Evolutionary conservation across 1,140 invertebrate genomes (phyloP).

Genomic region (Sycobia sp.): DNA sequence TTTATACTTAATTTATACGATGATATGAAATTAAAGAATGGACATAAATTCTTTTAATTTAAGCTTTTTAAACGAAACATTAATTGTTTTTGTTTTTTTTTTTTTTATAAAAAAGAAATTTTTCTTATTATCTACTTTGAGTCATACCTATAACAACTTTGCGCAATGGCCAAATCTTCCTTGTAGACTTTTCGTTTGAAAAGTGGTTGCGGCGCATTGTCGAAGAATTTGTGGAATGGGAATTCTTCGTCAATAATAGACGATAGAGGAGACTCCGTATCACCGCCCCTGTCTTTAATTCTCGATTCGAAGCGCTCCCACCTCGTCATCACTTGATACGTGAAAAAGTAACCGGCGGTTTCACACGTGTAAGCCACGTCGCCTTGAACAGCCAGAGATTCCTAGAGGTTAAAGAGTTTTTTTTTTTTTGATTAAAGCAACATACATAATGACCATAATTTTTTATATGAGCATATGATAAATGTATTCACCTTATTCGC

Average conservation of each 20-base stretch:
- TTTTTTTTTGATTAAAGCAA: background rate
- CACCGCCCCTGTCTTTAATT: constrained; percentile 62
- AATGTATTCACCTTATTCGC: background rate
- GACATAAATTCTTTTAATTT: no score
- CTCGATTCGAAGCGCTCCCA: constrained; percentile 87
- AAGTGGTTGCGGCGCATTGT: constrained; percentile 89
- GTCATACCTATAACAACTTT: constrained; percentile 83
- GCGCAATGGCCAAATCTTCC: constrained; percentile 89
- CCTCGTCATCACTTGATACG: constrained; percentile 83
- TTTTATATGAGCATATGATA: no score
- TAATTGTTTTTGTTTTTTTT: no score
- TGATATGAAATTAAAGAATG: no score
- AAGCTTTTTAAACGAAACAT: no score
- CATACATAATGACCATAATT: no score
- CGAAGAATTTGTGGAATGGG: constrained; percentile 91
- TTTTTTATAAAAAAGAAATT: no score
- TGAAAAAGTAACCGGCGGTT: constrained; percentile 92
- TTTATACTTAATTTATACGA: no score
- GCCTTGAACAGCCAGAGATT: constrained; percentile 80
- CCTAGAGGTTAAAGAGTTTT: constrained; percentile 43
- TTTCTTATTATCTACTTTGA: background rate
- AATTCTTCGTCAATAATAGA: constrained; percentile 74
- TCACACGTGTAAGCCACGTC: constrained; percentile 99
- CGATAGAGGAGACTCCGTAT: constrained; percentile 39
- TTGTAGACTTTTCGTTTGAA: constrained; percentile 82